These are phyloP conservation scores for Patagioenas fasciata DNA, from an alignment of 2,113 vertebrate species.

Conservation along the genomic window DNA sequence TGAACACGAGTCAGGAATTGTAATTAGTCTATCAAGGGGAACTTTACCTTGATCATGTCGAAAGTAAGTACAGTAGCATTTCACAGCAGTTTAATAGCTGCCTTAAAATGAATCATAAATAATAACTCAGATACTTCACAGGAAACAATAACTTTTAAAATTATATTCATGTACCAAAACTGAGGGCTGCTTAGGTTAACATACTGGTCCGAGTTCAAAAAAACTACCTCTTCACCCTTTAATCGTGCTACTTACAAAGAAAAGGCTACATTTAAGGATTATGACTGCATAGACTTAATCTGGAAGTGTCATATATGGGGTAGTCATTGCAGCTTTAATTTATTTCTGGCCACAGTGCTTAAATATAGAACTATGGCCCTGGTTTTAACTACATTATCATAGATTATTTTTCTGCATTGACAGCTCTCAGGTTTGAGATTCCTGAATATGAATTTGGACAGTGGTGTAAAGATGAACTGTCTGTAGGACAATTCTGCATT, in stretches of 20 bases:
- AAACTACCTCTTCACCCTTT: background rate
- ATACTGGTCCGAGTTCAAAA: background rate
- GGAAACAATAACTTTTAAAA: background rate
- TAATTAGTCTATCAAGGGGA: background rate
- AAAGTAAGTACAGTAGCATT: background rate
- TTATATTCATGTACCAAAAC: background rate
- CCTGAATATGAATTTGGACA: background rate
- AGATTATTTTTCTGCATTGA: background rate
- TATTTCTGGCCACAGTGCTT: background rate
- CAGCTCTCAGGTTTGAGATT: background rate
- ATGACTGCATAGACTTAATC: background rate
- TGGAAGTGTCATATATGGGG: background rate
- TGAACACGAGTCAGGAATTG: background rate
- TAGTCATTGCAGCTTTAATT: background rate
- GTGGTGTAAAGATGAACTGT: background rate
- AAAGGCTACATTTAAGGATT: background rate
- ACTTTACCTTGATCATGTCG: background rate
- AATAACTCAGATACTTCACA: background rate
- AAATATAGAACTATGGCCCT: background rate
- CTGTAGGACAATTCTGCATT: background rate
- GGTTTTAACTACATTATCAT: background rate
- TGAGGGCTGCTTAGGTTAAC: background rate
- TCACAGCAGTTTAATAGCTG: background rate
- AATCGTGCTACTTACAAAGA: background rate
- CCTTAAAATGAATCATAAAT: background rate